A percentile compares a stretch with the other conserved stretches of the same genome.
phyloP scores from a whole-genome alignment of 2,888 invertebrate genomes.

The Leptura quadrifasciata region DNA sequence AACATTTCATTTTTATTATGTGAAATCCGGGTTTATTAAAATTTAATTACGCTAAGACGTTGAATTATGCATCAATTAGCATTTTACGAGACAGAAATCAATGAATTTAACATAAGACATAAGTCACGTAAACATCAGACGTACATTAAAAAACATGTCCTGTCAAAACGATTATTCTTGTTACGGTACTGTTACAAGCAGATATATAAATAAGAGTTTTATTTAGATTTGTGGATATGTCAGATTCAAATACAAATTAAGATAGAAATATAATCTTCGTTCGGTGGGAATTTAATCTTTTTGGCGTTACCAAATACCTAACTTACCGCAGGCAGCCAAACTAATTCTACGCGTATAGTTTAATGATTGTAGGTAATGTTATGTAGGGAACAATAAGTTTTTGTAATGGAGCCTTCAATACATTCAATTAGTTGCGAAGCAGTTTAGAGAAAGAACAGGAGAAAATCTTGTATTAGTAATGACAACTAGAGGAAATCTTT shows the following conservation, averaged over 20 bases:
- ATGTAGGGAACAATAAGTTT: no score
- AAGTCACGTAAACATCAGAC: slow-evolving; percentile 32
- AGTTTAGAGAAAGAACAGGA: no score
- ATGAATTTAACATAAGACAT: slow-evolving; percentile 27
- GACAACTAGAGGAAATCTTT: no score
- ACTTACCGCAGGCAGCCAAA: no score
- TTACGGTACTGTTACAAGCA: background rate
- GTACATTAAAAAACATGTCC: slow-evolving; percentile 29
- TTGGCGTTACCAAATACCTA: background rate
- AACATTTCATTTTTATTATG: slow-evolving; percentile 7
- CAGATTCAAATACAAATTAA: background rate
- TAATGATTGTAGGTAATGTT: no score
- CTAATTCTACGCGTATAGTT: no score
- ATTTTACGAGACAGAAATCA: slow-evolving; percentile 23
- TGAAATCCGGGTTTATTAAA: slow-evolving; percentile 3
- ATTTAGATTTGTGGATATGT: slow-evolving; percentile 19
- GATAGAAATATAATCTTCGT: background rate
- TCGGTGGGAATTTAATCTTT: background rate
- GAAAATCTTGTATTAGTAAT: no score
- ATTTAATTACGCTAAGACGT: slow-evolving; percentile 6
- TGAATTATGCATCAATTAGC: slow-evolving; percentile 19
- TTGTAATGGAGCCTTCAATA: no score
- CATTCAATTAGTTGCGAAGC: no score
- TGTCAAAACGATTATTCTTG: slow-evolving; percentile 34
- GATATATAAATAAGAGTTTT: slow-evolving; percentile 25